Conservation (phyloP, 2,797 vertebrate species). For the Mionectes olivaceus region DNA sequence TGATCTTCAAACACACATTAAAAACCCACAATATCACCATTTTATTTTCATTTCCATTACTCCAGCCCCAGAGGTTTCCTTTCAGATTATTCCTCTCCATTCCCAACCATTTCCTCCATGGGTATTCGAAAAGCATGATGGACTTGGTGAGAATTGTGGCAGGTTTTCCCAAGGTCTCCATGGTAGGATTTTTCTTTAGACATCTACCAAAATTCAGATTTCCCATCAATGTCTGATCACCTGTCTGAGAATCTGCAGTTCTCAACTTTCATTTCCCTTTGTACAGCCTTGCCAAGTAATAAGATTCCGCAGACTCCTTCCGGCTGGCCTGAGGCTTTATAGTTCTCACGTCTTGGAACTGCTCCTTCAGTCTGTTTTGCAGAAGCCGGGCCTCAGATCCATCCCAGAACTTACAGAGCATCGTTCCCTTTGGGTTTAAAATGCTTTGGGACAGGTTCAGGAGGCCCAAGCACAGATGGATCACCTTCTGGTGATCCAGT, state of each 20-base stretch:
- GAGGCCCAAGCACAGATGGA: constrained; percentile 84
- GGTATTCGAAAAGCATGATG: neutral
- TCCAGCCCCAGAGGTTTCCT: neutral
- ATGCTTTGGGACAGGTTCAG: constrained; percentile 80
- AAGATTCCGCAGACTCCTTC: constrained; percentile 91
- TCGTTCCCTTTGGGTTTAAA: constrained; percentile 81
- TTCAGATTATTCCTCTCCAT: neutral
- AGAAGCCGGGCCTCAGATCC: constrained; percentile 80
- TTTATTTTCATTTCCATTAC: constrained; percentile 35
- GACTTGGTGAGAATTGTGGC: fast-evolving
- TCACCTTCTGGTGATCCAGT: constrained; percentile 90
- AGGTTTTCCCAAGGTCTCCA: neutral
- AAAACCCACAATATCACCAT: neutral
- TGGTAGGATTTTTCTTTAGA: neutral
- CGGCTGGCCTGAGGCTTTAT: constrained; percentile 92
- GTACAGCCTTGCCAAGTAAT: constrained; percentile 86
- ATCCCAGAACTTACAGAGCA: constrained; percentile 95
- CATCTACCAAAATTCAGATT: neutral
- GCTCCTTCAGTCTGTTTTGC: constrained; percentile 78
- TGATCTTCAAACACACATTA: neutral
- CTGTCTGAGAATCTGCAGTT: neutral
- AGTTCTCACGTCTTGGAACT: constrained; percentile 81
- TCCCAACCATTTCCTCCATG: neutral
- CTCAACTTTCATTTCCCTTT: constrained; percentile 34
- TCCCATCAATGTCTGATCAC: neutral